Conservation (phyloP, 2,113 vertebrate genomes). For the Pionites leucogaster region DNA sequence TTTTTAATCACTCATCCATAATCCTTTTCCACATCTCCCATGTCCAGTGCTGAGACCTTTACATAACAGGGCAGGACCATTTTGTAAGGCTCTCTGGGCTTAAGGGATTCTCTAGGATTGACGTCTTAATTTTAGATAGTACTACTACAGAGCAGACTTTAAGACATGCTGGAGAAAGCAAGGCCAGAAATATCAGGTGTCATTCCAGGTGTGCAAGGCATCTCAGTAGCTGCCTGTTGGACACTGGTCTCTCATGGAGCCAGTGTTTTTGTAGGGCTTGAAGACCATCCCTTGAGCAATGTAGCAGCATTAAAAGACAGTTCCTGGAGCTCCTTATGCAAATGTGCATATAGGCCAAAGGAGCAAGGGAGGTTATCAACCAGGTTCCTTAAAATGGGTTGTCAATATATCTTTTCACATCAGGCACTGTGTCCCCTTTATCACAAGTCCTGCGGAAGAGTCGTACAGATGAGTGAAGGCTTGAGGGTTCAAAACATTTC, state of each 20-base stretch:
- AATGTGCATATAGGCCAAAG: background rate
- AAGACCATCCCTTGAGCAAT: background rate
- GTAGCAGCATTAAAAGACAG: background rate
- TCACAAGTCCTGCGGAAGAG: background rate
- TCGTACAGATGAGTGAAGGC: background rate
- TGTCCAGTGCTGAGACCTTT: background rate
- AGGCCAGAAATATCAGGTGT: background rate
- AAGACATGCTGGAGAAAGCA: background rate
- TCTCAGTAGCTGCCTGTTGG: background rate
- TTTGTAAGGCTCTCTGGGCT: background rate
- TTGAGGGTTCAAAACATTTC: background rate
- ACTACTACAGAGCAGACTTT: background rate
- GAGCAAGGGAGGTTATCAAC: background rate
- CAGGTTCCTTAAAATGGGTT: background rate
- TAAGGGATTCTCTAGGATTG: background rate
- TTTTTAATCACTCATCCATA: background rate
- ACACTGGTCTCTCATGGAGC: background rate
- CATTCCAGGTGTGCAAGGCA: background rate
- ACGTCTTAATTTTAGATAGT: background rate
- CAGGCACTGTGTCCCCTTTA: too few relatives aligned
- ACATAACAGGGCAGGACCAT: background rate
- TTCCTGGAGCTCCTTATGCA: background rate
- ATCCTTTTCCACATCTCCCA: background rate
- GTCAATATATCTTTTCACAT: background rate
- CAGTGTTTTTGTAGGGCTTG: background rate